Base-by-base conservation (phyloP, 2,797 vertebrate genomes). In the Ispidina lecontei region DNA sequence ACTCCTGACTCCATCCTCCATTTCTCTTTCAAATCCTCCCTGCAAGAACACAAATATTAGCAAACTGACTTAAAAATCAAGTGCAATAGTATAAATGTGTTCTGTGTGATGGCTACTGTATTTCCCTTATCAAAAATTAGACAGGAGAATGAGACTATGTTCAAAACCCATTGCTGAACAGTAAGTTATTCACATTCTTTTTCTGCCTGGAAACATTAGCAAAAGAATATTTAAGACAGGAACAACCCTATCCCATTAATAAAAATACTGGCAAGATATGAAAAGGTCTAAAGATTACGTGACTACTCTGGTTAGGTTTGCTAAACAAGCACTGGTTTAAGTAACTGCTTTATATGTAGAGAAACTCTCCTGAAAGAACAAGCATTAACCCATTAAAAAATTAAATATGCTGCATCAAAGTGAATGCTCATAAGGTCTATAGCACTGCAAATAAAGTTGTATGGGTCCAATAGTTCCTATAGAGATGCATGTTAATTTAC, bases 241-340 rank as follows among this genome's bases (percentile, higher is more conserved):
- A 94, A 91, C 54, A 92, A 73, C 70, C 29, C 1, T 7, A 87
- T 81, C 87, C 85, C 69, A 86, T 90, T 95, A 91, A 96, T 87
- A 90, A 92, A 93, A 93, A 79, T 86, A 6, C 33, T 94, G 91
- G 89, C 79, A 90, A 92, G 87, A 90, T 96, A 89, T 96, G 79
- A 96, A 96, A 95, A 94, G 68, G 19, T 59, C 60, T 81, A 85
- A 93, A 93, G 87, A 94, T 93, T 93, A 86, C 1, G 1, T 84
- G 85, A 84, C 80, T 86, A 31, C 59, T 82, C 87, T 71, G 71
- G 71, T 65, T 86, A 87, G 63, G 70, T 81, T 76, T 88, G 63
- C 60, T 88, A 86, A 89, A 91, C 64, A 90, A 93, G 60, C 80
- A 71, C 60, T 47, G 55, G 52, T 82, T 92, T 84, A 79, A 91